Conservation (phyloP, 2,113 vertebrate species). For the human region DNA sequence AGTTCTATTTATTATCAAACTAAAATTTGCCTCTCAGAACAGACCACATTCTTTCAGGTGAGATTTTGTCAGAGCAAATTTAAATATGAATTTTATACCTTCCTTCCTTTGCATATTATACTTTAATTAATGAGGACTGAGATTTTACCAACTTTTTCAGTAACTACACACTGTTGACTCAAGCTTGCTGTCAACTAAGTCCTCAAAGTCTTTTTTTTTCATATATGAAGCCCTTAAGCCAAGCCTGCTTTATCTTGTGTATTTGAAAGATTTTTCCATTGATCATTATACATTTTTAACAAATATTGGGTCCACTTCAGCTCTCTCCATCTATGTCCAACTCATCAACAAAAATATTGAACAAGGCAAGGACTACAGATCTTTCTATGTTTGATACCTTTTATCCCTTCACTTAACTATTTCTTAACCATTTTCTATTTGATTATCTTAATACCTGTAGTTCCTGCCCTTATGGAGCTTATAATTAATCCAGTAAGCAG, state of each 20-base stretch:
- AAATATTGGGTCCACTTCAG: background rate
- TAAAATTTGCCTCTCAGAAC: conserved; percentile 21
- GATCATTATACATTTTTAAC: background rate
- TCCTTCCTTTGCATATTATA: background rate
- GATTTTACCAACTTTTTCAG: conserved; percentile 1
- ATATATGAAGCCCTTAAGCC: conserved; percentile 11
- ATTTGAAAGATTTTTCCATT: conserved; percentile 43
- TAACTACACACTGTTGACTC: background rate
- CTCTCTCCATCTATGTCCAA: background rate
- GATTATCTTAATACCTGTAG: background rate
- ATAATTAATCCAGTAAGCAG: background rate
- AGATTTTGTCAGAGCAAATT: conserved; percentile 5
- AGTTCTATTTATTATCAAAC: conserved; percentile 38
- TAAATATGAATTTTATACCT: background rate
- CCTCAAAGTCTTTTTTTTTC: background rate
- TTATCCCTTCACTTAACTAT: background rate
- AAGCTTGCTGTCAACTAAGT: background rate
- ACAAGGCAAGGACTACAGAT: background rate
- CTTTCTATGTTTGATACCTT: background rate
- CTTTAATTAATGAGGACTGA: conserved; percentile 9
- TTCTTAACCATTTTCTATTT: background rate
- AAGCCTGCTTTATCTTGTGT: background rate
- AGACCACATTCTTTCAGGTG: background rate
- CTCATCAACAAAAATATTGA: conserved; percentile 27
- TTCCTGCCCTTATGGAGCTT: background rate